Evolutionary conservation across 2,113 vertebrate genomes (phyloP).

Genomic region (Gambusia affinis): DNA sequence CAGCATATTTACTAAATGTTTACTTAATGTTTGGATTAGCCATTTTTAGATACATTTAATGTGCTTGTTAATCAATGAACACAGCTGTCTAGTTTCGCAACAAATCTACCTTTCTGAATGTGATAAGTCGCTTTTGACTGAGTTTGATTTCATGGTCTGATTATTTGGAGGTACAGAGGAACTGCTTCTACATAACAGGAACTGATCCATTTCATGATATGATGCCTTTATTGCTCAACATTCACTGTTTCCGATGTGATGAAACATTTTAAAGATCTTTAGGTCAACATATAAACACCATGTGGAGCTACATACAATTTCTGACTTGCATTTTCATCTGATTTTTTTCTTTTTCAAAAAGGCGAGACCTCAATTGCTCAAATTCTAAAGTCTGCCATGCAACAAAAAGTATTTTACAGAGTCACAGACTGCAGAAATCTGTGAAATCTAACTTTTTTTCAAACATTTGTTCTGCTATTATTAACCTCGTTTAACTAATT

Average conservation of each 20-base stretch:
- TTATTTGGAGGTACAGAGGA: conserved; percentile 4
- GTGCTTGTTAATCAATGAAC: background rate
- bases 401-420: background rate
- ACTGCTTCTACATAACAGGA: conserved; percentile 40
- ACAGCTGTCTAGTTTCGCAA: background rate
- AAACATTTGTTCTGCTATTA: background rate
- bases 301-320: background rate
- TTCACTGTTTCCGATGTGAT: background rate
- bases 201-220: conserved; percentile 32
- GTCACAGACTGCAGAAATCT: background rate
- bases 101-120: background rate
- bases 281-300: background rate
- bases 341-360: background rate
- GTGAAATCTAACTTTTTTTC: background rate
- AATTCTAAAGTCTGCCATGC: background rate
- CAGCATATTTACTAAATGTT: background rate
- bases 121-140: background rate
- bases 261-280: background rate
- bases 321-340: background rate
- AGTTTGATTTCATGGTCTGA: background rate
- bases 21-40: background rate
- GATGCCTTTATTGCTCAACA: conserved; percentile 9
- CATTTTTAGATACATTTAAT: background rate
- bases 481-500: background rate
- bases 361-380: background rate